These are phyloP conservation scores for Athrips mouffetella DNA, from an alignment of 2,888 invertebrate genomes.

Conservation along the genomic window DNA sequence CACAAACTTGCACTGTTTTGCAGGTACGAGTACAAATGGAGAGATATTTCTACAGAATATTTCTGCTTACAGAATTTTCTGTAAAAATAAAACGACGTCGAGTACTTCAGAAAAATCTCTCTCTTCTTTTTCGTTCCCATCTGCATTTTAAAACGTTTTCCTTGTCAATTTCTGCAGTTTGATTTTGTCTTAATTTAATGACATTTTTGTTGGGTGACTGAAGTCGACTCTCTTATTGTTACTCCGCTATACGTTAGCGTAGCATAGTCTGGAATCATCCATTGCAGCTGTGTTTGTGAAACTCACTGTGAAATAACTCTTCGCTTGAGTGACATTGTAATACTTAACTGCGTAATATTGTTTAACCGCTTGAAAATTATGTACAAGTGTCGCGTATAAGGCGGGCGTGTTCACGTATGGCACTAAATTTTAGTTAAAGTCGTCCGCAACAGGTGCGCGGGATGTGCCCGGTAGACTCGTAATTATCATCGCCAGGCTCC, in stretches of 20 bases:
- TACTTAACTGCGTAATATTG: slow-evolving; percentile 51
- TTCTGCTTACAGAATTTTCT: slow-evolving; percentile 1
- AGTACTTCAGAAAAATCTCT: slow-evolving; percentile 1
- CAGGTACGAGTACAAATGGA: slow-evolving; percentile 16
- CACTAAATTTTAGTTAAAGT: slow-evolving; percentile 73
- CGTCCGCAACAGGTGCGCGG: slow-evolving; percentile 69
- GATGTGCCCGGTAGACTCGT: slow-evolving; percentile 61
- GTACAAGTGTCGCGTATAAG: slow-evolving; percentile 60
- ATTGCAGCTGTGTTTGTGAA: neutral
- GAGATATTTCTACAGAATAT: slow-evolving; percentile 14
- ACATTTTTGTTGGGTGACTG: slow-evolving; percentile 5
- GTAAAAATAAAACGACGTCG: slow-evolving; percentile 9
- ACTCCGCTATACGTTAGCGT: too few species aligned
- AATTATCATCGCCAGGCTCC: slow-evolving; percentile 57
- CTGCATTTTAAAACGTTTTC: slow-evolving; percentile 13
- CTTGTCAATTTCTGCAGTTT: slow-evolving; percentile 10
- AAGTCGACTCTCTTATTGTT: neutral
- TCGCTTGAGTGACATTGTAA: slow-evolving; percentile 19
- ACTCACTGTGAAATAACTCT: neutral
- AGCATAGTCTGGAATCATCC: neutral
- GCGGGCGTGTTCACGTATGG: slow-evolving; percentile 61
- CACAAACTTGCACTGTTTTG: slow-evolving; percentile 36
- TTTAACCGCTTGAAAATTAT: slow-evolving; percentile 65
- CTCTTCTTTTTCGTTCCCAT: slow-evolving; percentile 5
- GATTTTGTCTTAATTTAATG: slow-evolving; percentile 6